A percentile compares a stretch with the other conserved stretches of the same genome.
Evolutionary conservation across 2,888 invertebrate genomes (phyloP).

Genomic region (Eledona agricola): DNA sequence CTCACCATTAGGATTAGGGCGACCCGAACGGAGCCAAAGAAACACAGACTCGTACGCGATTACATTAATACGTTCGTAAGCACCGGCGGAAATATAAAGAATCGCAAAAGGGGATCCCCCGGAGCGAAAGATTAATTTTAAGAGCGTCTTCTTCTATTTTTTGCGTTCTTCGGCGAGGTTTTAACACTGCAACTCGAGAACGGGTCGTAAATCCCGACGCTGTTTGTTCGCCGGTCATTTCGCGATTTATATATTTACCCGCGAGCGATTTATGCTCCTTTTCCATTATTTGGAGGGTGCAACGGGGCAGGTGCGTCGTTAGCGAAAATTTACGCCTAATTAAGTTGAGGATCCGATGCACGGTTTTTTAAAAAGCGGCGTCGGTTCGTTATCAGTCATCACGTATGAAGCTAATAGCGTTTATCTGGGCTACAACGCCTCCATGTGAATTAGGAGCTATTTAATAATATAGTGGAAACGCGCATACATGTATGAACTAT

Average conservation of each 20-base stretch:
- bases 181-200: slow-evolving; percentile 41
- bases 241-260: slow-evolving; percentile 56
- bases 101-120: slow-evolving; percentile 43
- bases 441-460: slow-evolving; percentile 34
- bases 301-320: background rate
- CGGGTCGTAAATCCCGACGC: slow-evolving; percentile 50
- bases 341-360: background rate
- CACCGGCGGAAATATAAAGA: slow-evolving; percentile 35
- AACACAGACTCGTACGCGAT: slow-evolving; percentile 37
- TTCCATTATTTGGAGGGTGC: no score
- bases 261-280: slow-evolving; percentile 49
- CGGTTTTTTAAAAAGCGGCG: slow-evolving; percentile 11
- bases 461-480: slow-evolving; percentile 45
- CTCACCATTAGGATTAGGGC: slow-evolving; percentile 18
- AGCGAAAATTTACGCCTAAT: background rate
- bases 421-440: slow-evolving; percentile 18
- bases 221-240: slow-evolving; percentile 57
- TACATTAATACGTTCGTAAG: slow-evolving; percentile 41
- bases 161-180: slow-evolving; percentile 40
- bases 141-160: slow-evolving; percentile 45
- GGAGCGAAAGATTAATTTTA: slow-evolving; percentile 49
- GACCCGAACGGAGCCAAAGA: slow-evolving; percentile 8
- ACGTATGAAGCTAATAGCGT: slow-evolving; percentile 23
- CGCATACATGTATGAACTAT: slow-evolving; percentile 42
- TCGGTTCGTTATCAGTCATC: slow-evolving; percentile 21